Evolutionary conservation across 2,797 vertebrate species (phyloP).

Genomic region (Eidolon dupreanum): DNA sequence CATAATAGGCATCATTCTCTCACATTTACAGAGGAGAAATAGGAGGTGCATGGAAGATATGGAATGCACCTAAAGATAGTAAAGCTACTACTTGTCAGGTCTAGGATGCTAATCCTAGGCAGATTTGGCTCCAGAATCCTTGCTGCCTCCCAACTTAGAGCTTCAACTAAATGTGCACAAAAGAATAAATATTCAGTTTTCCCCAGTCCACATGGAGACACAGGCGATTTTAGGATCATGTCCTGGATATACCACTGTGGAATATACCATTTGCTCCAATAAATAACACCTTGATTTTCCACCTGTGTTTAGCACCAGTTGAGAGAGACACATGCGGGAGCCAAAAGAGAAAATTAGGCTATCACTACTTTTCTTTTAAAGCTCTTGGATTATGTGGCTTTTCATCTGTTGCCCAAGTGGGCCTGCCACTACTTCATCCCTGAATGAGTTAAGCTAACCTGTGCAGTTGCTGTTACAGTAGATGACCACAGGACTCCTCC

Average conservation of each 20-base stretch:
- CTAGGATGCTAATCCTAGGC: neutral
- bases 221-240: neutral
- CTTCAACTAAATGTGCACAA: neutral
- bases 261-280: neutral
- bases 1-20: neutral
- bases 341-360: neutral
- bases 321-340: neutral
- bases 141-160: neutral
- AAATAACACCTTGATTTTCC: neutral
- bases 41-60: neutral
- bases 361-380: neutral
- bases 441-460: neutral
- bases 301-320: neutral
- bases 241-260: neutral
- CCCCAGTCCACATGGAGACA: neutral
- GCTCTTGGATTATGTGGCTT: neutral
- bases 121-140: neutral
- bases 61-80: neutral
- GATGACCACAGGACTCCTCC: neutral
- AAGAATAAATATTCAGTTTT: neutral
- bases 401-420: neutral
- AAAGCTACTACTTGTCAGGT: neutral
- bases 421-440: neutral
- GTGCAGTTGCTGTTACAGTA: fast-evolving
- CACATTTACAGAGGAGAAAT: neutral